These are phyloP conservation scores for Platycnemis pennipes DNA, from an alignment of 2,888 invertebrate genomes.

Conservation along the genomic window DNA sequence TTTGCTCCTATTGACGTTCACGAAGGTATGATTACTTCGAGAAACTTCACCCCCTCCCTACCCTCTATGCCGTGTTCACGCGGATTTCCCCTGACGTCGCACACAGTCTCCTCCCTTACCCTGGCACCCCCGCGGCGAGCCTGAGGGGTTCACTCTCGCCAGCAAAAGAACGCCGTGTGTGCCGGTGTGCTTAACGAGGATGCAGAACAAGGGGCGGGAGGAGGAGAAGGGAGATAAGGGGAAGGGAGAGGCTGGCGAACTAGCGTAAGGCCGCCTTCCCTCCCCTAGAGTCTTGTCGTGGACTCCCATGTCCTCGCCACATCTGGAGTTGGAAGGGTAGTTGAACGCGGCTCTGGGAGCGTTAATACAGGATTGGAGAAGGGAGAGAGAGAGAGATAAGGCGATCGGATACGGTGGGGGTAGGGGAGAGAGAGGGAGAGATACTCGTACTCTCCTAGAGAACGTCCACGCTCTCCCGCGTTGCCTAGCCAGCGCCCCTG, in stretches of 20 bases:
- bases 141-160: neutral
- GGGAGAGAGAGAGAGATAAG: neutral
- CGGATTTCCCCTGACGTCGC: neutral
- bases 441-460: neutral
- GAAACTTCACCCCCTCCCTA: neutral
- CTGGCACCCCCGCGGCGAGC: neutral
- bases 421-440: neutral
- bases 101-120: neutral
- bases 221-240: neutral
- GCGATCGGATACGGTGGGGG: neutral
- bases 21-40: neutral
- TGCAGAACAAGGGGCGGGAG: neutral
- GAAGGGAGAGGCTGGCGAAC: neutral
- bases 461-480: neutral
- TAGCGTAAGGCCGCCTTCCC: neutral
- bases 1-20: neutral
- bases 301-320: neutral
- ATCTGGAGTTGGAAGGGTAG: neutral
- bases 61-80: neutral
- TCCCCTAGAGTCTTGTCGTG: neutral
- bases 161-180: neutral
- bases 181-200: constrained; percentile 9
- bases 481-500: neutral
- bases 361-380: neutral
- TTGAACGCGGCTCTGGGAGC: neutral